A percentile compares a stretch with the other conserved stretches of the same genome.
Evolutionary conservation across 2,113 vertebrate species (phyloP).

Genomic region (Scomber scombrus): DNA sequence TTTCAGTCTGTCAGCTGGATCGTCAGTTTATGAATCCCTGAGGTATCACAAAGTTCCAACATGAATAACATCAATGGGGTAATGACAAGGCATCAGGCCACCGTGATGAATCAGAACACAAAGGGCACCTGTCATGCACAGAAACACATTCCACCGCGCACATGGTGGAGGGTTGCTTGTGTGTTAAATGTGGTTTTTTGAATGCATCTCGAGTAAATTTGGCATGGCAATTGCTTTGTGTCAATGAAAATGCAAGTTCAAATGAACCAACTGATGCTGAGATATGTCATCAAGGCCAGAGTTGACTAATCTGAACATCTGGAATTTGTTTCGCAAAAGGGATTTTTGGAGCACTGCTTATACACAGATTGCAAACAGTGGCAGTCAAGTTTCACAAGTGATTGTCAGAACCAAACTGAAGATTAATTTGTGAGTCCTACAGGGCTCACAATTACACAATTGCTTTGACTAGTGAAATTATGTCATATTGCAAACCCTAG

Average conservation of each 20-base stretch:
- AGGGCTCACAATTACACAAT: background rate
- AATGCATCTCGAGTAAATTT: conserved; percentile 30
- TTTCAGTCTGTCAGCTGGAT: conserved; percentile 47
- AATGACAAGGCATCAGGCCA: conserved; percentile 26
- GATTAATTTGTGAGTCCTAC: background rate
- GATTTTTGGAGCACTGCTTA: background rate
- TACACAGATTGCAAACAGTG: conserved; percentile 27
- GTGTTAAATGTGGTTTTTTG: conserved; percentile 15
- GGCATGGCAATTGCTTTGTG: conserved; percentile 17
- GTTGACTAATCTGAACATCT: conserved; percentile 49
- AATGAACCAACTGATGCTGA: conserved; percentile 23
- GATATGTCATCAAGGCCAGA: conserved; percentile 33
- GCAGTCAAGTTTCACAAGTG: background rate
- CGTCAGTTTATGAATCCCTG: conserved; percentile 28
- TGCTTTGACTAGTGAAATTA: background rate
- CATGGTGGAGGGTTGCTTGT: conserved; percentile 15
- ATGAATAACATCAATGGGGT: conserved; percentile 31
- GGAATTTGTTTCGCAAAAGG: conserved; percentile 28
- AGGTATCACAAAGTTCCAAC: conserved; percentile 22
- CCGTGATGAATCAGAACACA: conserved; percentile 37
- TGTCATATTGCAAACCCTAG: background rate
- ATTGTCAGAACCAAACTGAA: background rate
- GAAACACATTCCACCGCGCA: conserved; percentile 18
- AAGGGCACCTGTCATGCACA: conserved; percentile 38
- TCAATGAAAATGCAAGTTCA: conserved; percentile 36